phyloP scores from a whole-genome alignment of 2,113 vertebrate species.

The Paradisaea rubra region DNA sequence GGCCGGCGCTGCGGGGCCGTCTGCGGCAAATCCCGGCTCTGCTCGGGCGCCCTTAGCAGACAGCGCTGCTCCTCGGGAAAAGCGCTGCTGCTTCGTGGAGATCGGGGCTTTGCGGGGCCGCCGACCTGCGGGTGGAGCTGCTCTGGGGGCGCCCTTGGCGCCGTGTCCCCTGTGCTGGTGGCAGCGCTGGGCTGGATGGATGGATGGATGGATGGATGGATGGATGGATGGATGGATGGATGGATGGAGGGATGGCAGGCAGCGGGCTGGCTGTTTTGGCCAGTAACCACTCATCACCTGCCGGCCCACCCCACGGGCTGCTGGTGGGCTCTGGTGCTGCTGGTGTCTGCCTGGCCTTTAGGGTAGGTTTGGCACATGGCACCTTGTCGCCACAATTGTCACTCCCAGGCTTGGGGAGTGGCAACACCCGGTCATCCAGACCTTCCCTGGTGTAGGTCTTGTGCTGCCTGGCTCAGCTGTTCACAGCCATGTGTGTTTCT shows the following conservation, averaged over 20 bases:
- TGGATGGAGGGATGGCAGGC: not conserved
- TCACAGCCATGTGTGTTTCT: not conserved
- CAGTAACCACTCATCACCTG: not conserved
- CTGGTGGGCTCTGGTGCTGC: not conserved
- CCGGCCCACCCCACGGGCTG: rapidly evolving
- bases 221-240: not conserved
- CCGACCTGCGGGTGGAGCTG: rapidly evolving
- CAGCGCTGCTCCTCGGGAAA: not conserved
- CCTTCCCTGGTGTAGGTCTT: rapidly evolving
- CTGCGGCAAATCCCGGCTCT: not conserved
- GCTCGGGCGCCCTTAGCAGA: rapidly evolving
- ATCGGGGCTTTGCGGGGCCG: rapidly evolving
- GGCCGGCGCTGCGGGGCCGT: not conserved
- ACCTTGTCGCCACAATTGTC: rapidly evolving
- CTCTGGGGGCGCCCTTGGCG: not conserved
- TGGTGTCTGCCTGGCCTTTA: not conserved
- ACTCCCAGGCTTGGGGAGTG: rapidly evolving
- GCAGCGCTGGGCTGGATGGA: not conserved
- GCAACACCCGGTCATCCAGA: rapidly evolving
- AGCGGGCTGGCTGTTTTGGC: not conserved
- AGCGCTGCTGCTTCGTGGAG: rapidly evolving
- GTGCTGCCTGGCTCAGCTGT: rapidly evolving
- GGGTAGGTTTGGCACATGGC: not conserved
- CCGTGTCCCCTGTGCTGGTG: not conserved
- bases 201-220: not conserved